A percentile compares a stretch with the other conserved stretches of the same genome.
These are phyloP conservation scores for Phthorimaea operculella DNA, from an alignment of 1,140 invertebrate genomes.

Conservation along the genomic window DNA sequence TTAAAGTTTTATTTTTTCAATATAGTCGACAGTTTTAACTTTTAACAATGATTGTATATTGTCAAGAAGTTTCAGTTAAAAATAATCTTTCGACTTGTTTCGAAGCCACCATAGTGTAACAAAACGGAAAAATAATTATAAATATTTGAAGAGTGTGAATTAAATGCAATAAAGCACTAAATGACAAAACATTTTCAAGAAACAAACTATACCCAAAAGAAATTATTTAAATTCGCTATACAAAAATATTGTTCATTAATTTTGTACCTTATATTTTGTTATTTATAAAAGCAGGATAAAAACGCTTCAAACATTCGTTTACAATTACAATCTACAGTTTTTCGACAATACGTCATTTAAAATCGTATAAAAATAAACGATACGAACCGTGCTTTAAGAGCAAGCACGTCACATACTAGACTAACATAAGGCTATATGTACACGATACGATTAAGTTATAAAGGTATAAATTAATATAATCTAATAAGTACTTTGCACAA, in stretches of 20 bases:
- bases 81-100: background rate
- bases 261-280: slow-evolving; percentile 4
- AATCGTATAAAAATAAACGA: slow-evolving; percentile 53
- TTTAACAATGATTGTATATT: slow-evolving; percentile 16
- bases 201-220: background rate
- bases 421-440: slow-evolving; percentile 53
- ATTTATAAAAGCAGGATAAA: background rate
- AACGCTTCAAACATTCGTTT: slow-evolving; percentile 9
- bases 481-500: slow-evolving; percentile 68
- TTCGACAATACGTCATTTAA: slow-evolving; percentile 55
- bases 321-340: slow-evolving; percentile 42
- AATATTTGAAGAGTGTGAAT: background rate
- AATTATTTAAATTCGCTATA: slow-evolving; percentile 3
- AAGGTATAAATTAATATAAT: slow-evolving; percentile 65
- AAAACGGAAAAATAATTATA: too few species aligned
- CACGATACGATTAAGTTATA: slow-evolving; percentile 50
- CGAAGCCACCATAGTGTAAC: background rate
- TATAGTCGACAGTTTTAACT: slow-evolving; percentile 35
- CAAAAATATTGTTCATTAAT: slow-evolving; percentile 1
- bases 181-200: background rate
- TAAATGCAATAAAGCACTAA: background rate
- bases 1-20: slow-evolving; percentile 41
- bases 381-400: slow-evolving; percentile 13
- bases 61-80: slow-evolving; percentile 1
- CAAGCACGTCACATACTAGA: slow-evolving; percentile 14